These are phyloP conservation scores for Zaprionus gabonicus DNA, from an alignment of 1,140 invertebrate genomes.

Conservation along the genomic window DNA sequence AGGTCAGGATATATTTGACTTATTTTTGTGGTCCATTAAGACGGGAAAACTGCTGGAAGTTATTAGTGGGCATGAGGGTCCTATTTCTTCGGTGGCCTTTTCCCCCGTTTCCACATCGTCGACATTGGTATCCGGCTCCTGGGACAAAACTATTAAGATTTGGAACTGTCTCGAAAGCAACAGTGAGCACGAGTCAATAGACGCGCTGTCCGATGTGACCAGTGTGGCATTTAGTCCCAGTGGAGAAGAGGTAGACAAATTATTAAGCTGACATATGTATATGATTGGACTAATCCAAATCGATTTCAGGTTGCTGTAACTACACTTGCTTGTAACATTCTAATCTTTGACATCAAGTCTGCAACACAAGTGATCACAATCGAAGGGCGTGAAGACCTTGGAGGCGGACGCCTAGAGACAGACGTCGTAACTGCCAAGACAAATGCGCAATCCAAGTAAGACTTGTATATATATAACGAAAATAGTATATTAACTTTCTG, in stretches of 20 bases:
- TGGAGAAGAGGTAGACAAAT: slow-evolving; percentile 89
- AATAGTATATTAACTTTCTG: background rate
- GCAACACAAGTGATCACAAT: slow-evolving; percentile 90
- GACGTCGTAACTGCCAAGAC: slow-evolving; percentile 96
- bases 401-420: slow-evolving; percentile 91
- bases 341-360: slow-evolving; percentile 91
- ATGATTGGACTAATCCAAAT: background rate
- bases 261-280: background rate
- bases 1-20: slow-evolving; percentile 96
- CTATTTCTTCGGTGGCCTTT: slow-evolving; percentile 93
- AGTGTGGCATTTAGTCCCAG: slow-evolving; percentile 94
- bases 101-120: slow-evolving; percentile 90
- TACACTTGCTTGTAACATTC: slow-evolving; percentile 94
- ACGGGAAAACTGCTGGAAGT: slow-evolving; percentile 95
- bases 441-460: slow-evolving; percentile 93
- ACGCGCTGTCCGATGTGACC: slow-evolving; percentile 92
- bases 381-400: slow-evolving; percentile 95
- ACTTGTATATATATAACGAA: slow-evolving; percentile 33
- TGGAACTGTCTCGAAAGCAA: slow-evolving; percentile 95
- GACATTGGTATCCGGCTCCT: slow-evolving; percentile 93
- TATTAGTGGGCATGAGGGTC: slow-evolving; percentile 96
- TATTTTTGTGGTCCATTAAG: slow-evolving; percentile 98
- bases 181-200: slow-evolving; percentile 92
- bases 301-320: slow-evolving; percentile 91
- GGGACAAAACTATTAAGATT: slow-evolving; percentile 96